phyloP scores from a whole-genome alignment of 2,113 vertebrate species.

The Paratilapia polleni region DNA sequence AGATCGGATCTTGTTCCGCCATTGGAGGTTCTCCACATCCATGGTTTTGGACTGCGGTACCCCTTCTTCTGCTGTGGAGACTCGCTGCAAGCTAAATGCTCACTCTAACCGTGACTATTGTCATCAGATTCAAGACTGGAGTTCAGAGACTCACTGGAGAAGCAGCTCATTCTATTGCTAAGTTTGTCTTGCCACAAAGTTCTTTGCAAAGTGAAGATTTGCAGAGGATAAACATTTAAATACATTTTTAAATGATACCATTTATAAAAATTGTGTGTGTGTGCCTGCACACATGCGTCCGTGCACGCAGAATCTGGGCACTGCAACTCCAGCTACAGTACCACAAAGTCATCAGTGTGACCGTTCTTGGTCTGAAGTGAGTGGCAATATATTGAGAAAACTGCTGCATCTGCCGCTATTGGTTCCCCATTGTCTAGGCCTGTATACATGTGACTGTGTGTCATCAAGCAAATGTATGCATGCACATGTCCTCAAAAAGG shows the following conservation, averaged over 20 bases:
- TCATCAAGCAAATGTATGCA: conserved; percentile 3
- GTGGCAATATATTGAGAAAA: not conserved
- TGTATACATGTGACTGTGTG: not conserved
- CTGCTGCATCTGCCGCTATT: not conserved
- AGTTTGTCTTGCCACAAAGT: too few relatives aligned
- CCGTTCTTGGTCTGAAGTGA: not conserved
- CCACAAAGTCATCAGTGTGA: not conserved
- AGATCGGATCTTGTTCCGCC: not conserved
- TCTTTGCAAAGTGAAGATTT: not conserved
- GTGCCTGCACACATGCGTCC: not conserved
- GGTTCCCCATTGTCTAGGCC: not conserved
- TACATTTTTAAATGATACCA: not conserved
- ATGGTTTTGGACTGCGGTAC: too few relatives aligned
- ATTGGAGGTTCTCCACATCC: not conserved
- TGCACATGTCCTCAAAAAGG: not conserved
- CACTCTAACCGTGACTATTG: not conserved
- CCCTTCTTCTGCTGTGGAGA: too few relatives aligned
- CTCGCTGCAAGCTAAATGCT: not conserved
- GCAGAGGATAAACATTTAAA: too few relatives aligned
- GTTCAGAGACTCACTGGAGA: not conserved
- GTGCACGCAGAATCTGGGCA: not conserved
- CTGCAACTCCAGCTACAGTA: not conserved
- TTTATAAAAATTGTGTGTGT: not conserved
- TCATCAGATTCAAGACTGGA: not conserved
- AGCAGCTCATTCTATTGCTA: not conserved